phyloP scores from a whole-genome alignment of 2,888 invertebrate genomes.

The Monoplex corrugatus region DNA sequence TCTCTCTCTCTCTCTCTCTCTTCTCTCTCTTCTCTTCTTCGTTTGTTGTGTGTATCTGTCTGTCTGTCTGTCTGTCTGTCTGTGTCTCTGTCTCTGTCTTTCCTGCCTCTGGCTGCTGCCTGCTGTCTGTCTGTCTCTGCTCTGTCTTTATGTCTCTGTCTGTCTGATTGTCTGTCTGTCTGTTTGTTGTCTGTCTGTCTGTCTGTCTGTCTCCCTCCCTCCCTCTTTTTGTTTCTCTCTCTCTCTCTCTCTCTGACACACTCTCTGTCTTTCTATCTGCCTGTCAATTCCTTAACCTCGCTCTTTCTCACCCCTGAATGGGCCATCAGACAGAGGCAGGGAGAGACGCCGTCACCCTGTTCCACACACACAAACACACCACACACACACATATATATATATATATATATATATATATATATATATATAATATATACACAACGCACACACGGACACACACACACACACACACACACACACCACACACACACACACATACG shows the following conservation, averaged over 20 bases:
- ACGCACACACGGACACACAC: neutral
- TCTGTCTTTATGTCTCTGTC: too few species aligned
- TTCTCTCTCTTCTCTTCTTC: neutral
- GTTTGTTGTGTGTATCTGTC: too few species aligned
- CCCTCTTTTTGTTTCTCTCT: too few species aligned
- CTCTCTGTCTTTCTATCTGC: neutral
- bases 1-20: too few species aligned
- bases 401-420: neutral
- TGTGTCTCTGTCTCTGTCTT: neutral
- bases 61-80: neutral
- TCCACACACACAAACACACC: neutral
- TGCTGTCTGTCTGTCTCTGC: too few species aligned
- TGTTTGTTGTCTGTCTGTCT: too few species aligned
- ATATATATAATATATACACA: neutral
- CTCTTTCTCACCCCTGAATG: neutral
- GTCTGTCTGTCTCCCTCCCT: too few species aligned
- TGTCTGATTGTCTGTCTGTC: too few species aligned
- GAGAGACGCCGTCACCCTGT: neutral
- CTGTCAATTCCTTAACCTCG: neutral
- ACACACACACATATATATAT: neutral
- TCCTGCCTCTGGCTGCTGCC: too few species aligned
- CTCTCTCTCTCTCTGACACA: too few species aligned
- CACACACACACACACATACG: conserved; percentile 6
- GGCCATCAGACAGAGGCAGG: neutral
- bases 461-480: neutral